Evolutionary conservation across 2,113 vertebrate species (phyloP), one percentile per base, ranked within the genome.

Genomic region (Ceyx margarethae): DNA sequence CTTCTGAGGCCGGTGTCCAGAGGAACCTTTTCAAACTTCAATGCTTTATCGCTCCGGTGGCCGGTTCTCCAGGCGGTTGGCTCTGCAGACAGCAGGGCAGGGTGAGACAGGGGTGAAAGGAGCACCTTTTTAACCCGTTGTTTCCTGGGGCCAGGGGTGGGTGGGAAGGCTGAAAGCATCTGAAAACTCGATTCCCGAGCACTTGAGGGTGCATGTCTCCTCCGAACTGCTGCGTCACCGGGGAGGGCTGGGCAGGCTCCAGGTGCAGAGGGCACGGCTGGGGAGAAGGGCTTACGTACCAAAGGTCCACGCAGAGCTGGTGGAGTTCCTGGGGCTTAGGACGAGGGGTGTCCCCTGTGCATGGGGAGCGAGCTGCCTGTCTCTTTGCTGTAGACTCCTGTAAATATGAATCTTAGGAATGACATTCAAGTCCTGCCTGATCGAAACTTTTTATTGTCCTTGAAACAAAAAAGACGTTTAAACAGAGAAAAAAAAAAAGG

Each of bases 261-360:
- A 72, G 91, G 80, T 80, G 92, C n/a, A 6, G 87, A 90, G 93
- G 89, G 90, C 94, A 93, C 3, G 37, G 94, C 77, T 90, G 96
- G 96, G 96, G 96, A 94, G 96, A 97, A 98, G 97, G 98, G 97
- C 97, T 98, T 95, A 95, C 23, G 97, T 98, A 98, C 98, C 98
- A 98, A 98, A 98, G 98, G 97, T 97, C 95, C 96, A 82, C 22
- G 68, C 89, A 96, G 94, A 95, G 95, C 95, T 94, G 95, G 94
- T 95, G 95, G 91, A 96, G 87, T 94, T 95, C 95, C 85, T 91
- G 90, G 96, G 96, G 95, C 93, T 89, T 84, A 96, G 96, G 92
- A 94, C 7, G 43, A 93, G 89, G 92, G 89, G 82, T 86, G 91
- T 85, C 94, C 87, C 93, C 93, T 23, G 0, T 13, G 15, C 94